Base-by-base conservation (phyloP, 2,888 invertebrate species). In the Meta bourneti region DNA sequence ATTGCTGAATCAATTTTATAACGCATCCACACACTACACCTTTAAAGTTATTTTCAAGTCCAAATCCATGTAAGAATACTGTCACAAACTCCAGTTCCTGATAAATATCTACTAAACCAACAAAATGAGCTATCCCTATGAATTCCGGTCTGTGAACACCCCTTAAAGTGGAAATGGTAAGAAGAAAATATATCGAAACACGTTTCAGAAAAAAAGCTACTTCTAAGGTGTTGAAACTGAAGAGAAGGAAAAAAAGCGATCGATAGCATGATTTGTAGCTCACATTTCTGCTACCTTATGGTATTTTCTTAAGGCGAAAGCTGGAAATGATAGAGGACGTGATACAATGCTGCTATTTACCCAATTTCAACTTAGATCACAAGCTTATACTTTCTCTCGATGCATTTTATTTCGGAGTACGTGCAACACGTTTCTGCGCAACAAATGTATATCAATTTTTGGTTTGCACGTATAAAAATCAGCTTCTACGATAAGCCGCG, bases 211-310 rank as follows among this genome's bases (percentile, higher is more conserved):
- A 51, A n/a, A 19, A 77, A 51, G 61, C 54, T 34, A 79, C 79
- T 79, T 79, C 20, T 20, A 61, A 9, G 16, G 61, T 79, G 79
- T n/a, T 71, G 71, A 82, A 82, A 82, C 69, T 82, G 69, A 82
- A 82, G 74, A 74, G 74, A 70, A 70, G 49, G 71, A 82, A 82
- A 70, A 82, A 34, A 34, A 49, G 13, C 77, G 85, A 86, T 86
- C 85, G 69, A 86, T 78, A 20, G 49, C n/a, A 78, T 78, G 78
- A 86, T 77, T 78, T 86, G 78, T 86, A 69, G 74, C 85, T 78
- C 20, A 78, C 77, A 77, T 70, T 86, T 77, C 77, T 49, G 51
- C 49, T 51, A 77, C 34, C 77, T 75, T 77, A 77, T 70, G 78
- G 85, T 49, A 69, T 69, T 86, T 78, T 77, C 70, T 49, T 49